A percentile compares a stretch with the other conserved stretches of the same genome.
phyloP scores from a whole-genome alignment of 2,888 invertebrate species.

The Stenodera caucasica region DNA sequence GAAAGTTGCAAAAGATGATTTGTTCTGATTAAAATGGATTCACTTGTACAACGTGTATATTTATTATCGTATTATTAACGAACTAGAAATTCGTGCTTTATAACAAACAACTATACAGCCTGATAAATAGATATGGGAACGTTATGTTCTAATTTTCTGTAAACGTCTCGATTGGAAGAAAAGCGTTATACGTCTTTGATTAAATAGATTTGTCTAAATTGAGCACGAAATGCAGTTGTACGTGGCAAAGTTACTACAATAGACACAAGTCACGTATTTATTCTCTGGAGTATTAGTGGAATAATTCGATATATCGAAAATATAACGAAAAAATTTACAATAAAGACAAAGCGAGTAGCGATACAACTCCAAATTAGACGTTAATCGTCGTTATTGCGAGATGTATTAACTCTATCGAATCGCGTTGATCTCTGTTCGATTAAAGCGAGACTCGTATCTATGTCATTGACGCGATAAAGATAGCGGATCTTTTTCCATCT shows the following conservation, averaged over 20 bases:
- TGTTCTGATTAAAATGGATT: slow-evolving; percentile 13
- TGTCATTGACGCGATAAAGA: too few relatives aligned
- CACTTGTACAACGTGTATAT: neutral
- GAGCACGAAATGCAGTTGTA: slow-evolving; percentile 36
- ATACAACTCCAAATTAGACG: too few relatives aligned
- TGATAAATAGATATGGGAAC: neutral
- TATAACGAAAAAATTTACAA: neutral
- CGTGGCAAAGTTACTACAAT: slow-evolving; percentile 37
- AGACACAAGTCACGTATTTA: slow-evolving; percentile 36
- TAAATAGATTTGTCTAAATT: slow-evolving; percentile 39
- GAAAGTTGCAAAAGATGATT: slow-evolving; percentile 9
- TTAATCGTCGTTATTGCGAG: too few relatives aligned
- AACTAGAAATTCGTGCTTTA: neutral
- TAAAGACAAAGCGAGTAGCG: slow-evolving; percentile 15
- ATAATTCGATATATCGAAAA: slow-evolving; percentile 23
- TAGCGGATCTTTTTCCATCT: too few relatives aligned
- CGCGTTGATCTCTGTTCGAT: too few relatives aligned
- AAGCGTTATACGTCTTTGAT: neutral
- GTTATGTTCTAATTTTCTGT: neutral
- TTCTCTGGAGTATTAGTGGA: slow-evolving; percentile 11
- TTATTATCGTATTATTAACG: neutral
- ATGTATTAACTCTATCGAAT: too few relatives aligned
- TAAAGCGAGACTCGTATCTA: too few relatives aligned
- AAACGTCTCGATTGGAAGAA: neutral
- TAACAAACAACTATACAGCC: neutral